Conservation (phyloP, 2,888 invertebrate genomes). For the Leptopterna dolabrata region DNA sequence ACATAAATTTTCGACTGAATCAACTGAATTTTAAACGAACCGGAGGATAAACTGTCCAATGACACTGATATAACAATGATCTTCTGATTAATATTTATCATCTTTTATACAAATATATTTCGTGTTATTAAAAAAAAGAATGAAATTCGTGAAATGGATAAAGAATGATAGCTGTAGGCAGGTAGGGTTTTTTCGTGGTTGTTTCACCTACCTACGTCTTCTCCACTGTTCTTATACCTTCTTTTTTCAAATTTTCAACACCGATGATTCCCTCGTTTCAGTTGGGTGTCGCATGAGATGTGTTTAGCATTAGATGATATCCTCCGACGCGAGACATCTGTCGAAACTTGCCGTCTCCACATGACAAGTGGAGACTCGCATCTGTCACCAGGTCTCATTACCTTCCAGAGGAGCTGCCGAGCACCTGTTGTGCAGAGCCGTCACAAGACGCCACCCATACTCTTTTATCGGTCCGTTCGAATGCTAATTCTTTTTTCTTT, state of each 20-base stretch:
- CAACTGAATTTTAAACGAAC: too few species aligned
- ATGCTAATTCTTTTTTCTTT: not conserved
- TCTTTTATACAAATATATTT: too few species aligned
- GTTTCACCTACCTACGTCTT: not conserved
- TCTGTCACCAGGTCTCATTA: slow-evolving; percentile 1
- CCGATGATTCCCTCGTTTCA: not conserved
- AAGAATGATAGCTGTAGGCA: too few species aligned
- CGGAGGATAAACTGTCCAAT: too few species aligned
- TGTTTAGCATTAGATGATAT: not conserved
- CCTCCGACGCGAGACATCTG: not conserved
- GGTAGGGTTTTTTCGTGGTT: too few species aligned
- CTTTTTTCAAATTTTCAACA: not conserved
- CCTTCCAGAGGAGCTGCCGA: not conserved
- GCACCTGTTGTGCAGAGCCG: not conserved
- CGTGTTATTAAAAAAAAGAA: too few species aligned
- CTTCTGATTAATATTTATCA: too few species aligned
- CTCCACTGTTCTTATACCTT: not conserved
- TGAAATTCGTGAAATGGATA: too few species aligned
- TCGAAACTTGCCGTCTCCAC: not conserved
- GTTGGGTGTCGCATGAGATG: not conserved
- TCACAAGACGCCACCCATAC: not conserved
- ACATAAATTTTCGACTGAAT: too few species aligned
- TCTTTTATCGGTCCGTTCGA: not conserved
- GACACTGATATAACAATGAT: too few species aligned
- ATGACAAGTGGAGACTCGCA: not conserved